A percentile compares a stretch with the other conserved stretches of the same genome.
phyloP scores from a whole-genome alignment of 2,113 vertebrate genomes.

The Bambusicola thoracicus region DNA sequence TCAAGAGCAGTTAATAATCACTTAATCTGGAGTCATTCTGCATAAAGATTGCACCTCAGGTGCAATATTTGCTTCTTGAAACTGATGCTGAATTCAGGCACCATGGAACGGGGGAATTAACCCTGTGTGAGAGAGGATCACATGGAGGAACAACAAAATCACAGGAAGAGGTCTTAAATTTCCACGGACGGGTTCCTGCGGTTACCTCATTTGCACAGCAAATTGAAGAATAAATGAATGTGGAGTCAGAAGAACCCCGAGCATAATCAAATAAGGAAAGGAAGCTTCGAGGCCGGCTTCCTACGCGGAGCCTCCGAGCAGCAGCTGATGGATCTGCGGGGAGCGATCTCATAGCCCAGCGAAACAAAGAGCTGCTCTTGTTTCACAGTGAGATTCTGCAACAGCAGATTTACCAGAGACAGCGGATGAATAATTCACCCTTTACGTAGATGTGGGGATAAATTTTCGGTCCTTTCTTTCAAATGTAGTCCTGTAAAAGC shows the following conservation, averaged over 20 bases:
- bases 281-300: background rate
- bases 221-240: background rate
- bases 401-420: slow-evolving; percentile 1
- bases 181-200: background rate
- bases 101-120: background rate
- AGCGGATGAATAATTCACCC: slow-evolving; percentile 24
- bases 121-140: background rate
- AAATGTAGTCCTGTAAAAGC: background rate
- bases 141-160: background rate
- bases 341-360: background rate
- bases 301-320: background rate
- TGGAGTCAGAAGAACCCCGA: background rate
- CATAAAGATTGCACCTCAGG: background rate
- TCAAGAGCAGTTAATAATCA: background rate
- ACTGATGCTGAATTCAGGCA: background rate
- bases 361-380: background rate
- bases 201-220: background rate
- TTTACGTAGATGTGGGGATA: background rate
- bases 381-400: background rate
- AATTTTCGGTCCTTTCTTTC: background rate
- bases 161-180: background rate
- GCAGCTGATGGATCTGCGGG: background rate
- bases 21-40: background rate
- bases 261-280: background rate
- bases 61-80: slow-evolving; percentile 40